A percentile compares a stretch with the other conserved stretches of the same genome.
phyloP scores from a whole-genome alignment of 2,888 invertebrate genomes.

The Frankliniella intonsa region DNA sequence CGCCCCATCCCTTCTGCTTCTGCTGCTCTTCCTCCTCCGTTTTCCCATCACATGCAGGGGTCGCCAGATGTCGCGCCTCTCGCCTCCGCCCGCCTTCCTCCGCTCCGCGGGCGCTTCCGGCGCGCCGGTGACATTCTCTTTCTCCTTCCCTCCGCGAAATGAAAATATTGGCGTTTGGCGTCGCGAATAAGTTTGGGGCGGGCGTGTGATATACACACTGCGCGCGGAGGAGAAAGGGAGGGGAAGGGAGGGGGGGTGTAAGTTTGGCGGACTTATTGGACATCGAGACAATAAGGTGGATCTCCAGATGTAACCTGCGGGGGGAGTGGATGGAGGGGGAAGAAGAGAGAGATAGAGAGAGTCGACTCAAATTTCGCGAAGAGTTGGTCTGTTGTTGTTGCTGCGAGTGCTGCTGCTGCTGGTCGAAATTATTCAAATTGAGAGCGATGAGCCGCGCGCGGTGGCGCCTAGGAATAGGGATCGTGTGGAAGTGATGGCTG shows the following conservation, averaged over 20 bases:
- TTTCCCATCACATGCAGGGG: too few relatives aligned
- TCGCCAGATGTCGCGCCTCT: not conserved
- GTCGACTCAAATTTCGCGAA: too few relatives aligned
- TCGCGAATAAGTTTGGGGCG: slow-evolving; percentile 9
- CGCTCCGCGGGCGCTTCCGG: not conserved
- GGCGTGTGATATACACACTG: not conserved
- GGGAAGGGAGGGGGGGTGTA: not conserved
- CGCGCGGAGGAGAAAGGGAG: not conserved
- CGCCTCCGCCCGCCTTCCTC: not conserved
- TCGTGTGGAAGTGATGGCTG: too few relatives aligned
- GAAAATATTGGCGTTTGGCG: slow-evolving; percentile 22
- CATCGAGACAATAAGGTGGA: too few relatives aligned
- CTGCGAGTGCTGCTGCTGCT: not conserved
- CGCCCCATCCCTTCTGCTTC: too few relatives aligned
- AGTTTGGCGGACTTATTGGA: too few relatives aligned
- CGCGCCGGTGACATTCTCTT: not conserved
- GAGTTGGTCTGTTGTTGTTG: not conserved
- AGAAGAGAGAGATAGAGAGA: not conserved
- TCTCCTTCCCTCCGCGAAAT: slow-evolving; percentile 12
- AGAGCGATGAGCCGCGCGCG: too few relatives aligned
- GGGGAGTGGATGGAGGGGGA: not conserved
- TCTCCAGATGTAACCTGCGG: not conserved
- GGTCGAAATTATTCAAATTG: too few relatives aligned
- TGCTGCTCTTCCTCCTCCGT: too few relatives aligned
- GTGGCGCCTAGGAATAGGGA: too few relatives aligned